Conservation (phyloP, 2,888 invertebrate species). For the Deilephila porcellus region DNA sequence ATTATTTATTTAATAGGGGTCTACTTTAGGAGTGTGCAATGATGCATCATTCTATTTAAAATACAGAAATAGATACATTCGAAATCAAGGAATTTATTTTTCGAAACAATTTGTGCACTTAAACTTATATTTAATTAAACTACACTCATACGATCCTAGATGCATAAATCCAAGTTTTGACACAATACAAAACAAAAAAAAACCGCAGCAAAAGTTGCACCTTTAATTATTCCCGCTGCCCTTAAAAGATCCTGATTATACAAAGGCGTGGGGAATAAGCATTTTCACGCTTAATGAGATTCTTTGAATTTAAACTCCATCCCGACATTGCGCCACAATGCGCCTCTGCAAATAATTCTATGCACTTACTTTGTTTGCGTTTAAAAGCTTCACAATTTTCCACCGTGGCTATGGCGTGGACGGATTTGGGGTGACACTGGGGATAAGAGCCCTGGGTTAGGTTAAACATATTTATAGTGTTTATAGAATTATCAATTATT, state of each 20-base stretch:
- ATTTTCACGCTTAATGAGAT: constrained; percentile 13
- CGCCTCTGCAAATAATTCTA: constrained; percentile 13
- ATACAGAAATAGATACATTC: too few species aligned
- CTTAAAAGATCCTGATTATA: constrained; percentile 16
- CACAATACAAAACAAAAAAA: background rate
- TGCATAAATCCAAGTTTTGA: too few species aligned
- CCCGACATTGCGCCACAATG: constrained; percentile 14
- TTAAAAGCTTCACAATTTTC: constrained; percentile 18
- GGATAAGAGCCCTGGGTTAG: background rate
- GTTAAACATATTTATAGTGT: background rate
- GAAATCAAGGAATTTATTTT: too few species aligned
- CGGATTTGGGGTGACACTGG: background rate
- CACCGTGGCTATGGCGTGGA: background rate
- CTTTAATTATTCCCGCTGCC: constrained; percentile 11
- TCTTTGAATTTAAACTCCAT: constrained; percentile 14
- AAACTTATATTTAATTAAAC: too few species aligned
- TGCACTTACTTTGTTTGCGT: constrained; percentile 20
- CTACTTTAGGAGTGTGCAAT: too few species aligned
- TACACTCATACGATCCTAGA: too few species aligned
- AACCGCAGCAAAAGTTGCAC: background rate
- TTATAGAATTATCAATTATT: background rate
- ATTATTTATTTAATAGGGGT: too few species aligned
- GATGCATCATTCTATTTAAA: too few species aligned
- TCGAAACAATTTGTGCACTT: too few species aligned
- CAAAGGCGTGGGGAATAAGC: constrained; percentile 13